Base-by-base conservation (phyloP, 30 jellyfish, hydroid and myxozoan species). In the Pseudorhiza aurosa region DNA sequence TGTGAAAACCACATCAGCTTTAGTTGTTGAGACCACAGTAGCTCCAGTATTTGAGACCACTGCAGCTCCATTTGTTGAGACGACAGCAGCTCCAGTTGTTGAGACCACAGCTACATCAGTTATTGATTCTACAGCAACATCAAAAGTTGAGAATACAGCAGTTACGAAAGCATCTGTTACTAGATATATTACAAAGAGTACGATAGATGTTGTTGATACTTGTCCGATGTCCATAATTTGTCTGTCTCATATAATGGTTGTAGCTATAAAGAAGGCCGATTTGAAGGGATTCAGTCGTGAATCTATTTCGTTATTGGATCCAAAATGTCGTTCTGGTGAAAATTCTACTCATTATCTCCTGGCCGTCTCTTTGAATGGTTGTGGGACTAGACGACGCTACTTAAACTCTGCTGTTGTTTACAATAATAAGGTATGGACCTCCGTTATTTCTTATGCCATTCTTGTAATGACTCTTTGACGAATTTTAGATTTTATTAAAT, bases 371-470 rank as follows among this genome's bases (percentile, higher is more conserved):
- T 45, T 77, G 69, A 64, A 79, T 79, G 95, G 94, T 7, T 88
- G 97, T 69, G 97, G 97, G 1, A 79, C 95, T 0, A 69, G 75
- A 8, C 74, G 97, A 7, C 79, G 90, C 10, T 88, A 88, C 32
- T 73, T 88, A 10, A 28, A 60, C 8, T 57, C 89, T 29, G 97
- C 95, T 0, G 82, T 88, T 24, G 87, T 88, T 29, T 88, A 88
- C 53, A 57, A 67, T 15, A 88, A 88, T 65, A 49, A 42, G 85
- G 97, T 88, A 57, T 1, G 97, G 4, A 3, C 2, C 0, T 24
- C 31, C 27, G 28, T 32, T 28, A 9, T 7, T 39, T 7, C 12
- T 39, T 39, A 39, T 39, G 10, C 50, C 50, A 7, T 5, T 39
- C 12, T 39, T 7, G 50, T 39, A 12, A 5, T 5, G 50, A 39